Conservation (phyloP, 2,888 invertebrate species). For the Lathronympha strigana region DNA sequence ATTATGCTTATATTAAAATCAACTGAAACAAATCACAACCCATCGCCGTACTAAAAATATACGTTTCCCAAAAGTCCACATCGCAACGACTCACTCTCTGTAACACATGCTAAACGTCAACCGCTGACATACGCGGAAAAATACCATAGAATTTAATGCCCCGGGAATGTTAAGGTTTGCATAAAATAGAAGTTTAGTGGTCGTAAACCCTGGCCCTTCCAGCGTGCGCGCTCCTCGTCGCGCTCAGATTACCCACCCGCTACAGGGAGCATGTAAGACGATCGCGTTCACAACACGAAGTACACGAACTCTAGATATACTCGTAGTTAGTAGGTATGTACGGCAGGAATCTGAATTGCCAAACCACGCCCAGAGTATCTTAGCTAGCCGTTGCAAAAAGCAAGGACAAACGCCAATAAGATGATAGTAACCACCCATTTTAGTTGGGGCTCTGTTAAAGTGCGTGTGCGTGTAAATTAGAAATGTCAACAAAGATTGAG, state of each 20-base stretch:
- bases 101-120: constrained; percentile 18
- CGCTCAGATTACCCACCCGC: not conserved
- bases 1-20: no score
- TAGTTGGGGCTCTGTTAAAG: no score
- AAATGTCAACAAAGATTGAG: no score
- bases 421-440: no score
- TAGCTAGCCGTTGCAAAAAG: no score
- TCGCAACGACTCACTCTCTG: not conserved
- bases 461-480: no score
- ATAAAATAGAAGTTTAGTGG: constrained; percentile 33
- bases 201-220: constrained; percentile 32
- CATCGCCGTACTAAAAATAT: not conserved
- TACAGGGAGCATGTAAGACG: not conserved
- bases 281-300: not conserved
- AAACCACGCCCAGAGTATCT: no score
- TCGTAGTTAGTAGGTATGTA: no score
- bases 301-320: not conserved
- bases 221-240: constrained; percentile 18
- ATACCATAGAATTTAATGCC: constrained; percentile 22
- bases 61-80: not conserved
- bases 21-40: no score
- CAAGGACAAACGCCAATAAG: no score
- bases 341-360: no score
- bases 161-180: constrained; percentile 30
- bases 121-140: constrained; percentile 14